These are phyloP conservation scores for Amazona guildingii DNA, from an alignment of 2,113 vertebrate genomes.

Conservation along the genomic window DNA sequence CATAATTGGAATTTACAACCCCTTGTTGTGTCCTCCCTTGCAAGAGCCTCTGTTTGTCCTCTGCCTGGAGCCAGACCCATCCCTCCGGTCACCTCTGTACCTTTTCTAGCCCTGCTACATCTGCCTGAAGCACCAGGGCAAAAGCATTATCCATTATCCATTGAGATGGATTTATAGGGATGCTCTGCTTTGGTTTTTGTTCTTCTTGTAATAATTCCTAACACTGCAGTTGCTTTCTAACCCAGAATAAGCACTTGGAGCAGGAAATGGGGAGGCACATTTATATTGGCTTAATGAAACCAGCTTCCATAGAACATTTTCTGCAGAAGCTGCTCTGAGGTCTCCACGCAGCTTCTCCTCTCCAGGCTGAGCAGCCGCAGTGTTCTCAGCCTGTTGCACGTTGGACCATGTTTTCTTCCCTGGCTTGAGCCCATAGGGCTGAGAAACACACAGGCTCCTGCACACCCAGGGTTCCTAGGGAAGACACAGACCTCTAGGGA, in stretches of 20 bases:
- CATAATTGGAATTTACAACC: neutral
- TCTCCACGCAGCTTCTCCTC: neutral
- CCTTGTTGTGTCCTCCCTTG: neutral
- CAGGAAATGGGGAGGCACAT: neutral
- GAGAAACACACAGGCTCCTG: neutral
- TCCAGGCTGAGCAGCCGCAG: neutral
- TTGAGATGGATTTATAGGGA: neutral
- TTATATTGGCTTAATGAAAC: neutral
- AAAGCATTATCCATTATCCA: neutral
- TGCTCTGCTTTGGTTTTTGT: conserved; percentile 20
- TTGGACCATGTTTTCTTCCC: neutral
- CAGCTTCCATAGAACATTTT: neutral
- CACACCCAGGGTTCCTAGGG: neutral
- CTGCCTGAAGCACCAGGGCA: neutral
- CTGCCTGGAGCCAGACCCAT: neutral
- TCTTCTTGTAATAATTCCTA: conserved; percentile 11
- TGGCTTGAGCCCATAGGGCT: neutral
- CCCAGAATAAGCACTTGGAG: neutral
- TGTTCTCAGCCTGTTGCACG: neutral
- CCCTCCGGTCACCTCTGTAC: neutral
- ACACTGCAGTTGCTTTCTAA: conserved; percentile 20
- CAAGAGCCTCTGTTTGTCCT: neutral
- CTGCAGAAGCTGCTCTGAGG: neutral
- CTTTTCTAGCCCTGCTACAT: neutral
- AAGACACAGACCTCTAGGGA: neutral